A percentile compares a stretch with the other conserved stretches of the same genome.
Evolutionary conservation across 1,140 invertebrate species (phyloP).

Genomic region (Bombus superbus): DNA sequence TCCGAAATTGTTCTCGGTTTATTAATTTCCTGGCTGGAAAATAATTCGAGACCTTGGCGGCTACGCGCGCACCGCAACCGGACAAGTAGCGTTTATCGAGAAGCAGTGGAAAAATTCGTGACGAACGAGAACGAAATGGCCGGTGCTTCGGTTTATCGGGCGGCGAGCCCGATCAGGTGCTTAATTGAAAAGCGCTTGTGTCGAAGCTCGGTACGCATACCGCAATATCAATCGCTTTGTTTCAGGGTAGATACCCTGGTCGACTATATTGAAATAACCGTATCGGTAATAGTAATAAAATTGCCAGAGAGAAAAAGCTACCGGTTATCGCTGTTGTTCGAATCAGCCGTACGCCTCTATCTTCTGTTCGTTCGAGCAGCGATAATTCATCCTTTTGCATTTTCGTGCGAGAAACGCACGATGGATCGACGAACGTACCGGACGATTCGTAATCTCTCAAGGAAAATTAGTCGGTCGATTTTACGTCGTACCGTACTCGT

Average conservation of each 20-base stretch:
- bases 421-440: not conserved
- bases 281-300: conserved; percentile 3
- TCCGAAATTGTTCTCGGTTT: conserved; percentile 3
- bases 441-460: no score
- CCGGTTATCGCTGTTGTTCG: not conserved
- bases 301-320: not conserved
- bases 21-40: not conserved
- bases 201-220: conserved; percentile 25
- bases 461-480: no score
- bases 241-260: not conserved
- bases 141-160: conserved; percentile 19
- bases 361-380: not conserved
- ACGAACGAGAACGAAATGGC: conserved; percentile 2
- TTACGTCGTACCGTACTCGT: no score
- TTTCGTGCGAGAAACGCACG: not conserved
- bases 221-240: conserved; percentile 39
- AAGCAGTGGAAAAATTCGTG: conserved; percentile 4
- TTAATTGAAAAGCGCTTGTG: conserved; percentile 47
- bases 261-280: not conserved
- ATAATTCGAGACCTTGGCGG: not conserved
- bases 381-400: not conserved
- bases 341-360: not conserved
- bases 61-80: no score
- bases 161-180: conserved; percentile 20
- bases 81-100: not conserved